phyloP scores from a whole-genome alignment of 1,140 invertebrate species.

The Drosophila repletoides region DNA sequence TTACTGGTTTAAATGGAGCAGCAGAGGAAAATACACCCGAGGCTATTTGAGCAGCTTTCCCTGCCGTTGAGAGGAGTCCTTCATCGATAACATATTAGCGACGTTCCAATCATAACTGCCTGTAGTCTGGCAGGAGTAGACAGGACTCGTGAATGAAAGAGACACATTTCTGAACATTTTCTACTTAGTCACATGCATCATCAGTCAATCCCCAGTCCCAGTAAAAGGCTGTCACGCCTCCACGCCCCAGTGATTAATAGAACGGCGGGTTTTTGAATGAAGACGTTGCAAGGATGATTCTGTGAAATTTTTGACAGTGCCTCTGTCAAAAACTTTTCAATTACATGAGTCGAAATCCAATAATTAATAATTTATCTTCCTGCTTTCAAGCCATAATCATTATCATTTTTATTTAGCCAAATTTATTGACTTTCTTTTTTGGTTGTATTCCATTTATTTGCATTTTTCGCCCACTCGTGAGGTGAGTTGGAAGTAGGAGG shows the following conservation, averaged over 20 bases:
- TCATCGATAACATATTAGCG: conserved; percentile 67
- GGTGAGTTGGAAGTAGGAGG: conserved; percentile 2
- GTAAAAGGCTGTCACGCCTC: conserved; percentile 15
- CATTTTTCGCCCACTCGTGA: too few species aligned
- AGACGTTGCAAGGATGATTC: neutral
- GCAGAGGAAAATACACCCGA: conserved; percentile 42
- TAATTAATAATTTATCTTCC: conserved; percentile 50
- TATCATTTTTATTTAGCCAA: too few species aligned
- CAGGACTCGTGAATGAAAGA: conserved; percentile 1
- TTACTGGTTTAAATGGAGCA: conserved; percentile 76
- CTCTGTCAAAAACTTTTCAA: conserved; percentile 61
- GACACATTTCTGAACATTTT: conserved; percentile 47
- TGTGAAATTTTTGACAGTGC: conserved; percentile 27
- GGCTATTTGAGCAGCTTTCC: neutral
- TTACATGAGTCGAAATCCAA: conserved; percentile 50
- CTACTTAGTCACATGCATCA: conserved; percentile 71
- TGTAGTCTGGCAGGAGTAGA: neutral
- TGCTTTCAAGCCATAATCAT: neutral
- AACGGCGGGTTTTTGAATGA: conserved; percentile 19
- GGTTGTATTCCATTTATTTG: too few species aligned
- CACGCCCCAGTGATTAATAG: conserved; percentile 43
- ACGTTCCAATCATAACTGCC: conserved; percentile 66
- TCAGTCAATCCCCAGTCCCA: conserved; percentile 41
- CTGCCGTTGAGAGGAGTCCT: neutral
- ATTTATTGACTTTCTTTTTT: too few species aligned